Evolutionary conservation across 2,113 vertebrate genomes (phyloP).

Genomic region (Nicator chloris): DNA sequence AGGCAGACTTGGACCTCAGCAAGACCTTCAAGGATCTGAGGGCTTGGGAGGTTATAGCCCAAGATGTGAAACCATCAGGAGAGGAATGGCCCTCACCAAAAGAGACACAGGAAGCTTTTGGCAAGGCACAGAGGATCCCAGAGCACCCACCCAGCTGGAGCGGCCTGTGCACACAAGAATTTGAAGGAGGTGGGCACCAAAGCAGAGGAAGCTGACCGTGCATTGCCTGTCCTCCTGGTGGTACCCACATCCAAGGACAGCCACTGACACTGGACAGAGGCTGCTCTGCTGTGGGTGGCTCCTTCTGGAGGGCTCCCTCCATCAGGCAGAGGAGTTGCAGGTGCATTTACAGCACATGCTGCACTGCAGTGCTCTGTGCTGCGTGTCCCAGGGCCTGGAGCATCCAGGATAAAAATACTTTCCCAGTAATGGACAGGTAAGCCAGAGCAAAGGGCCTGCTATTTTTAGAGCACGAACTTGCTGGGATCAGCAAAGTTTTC

Average conservation of each 20-base stretch:
- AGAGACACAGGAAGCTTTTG: not conserved
- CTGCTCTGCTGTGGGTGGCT: not conserved
- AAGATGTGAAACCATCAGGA: not conserved
- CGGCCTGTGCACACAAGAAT: not conserved
- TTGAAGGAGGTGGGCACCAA: not conserved
- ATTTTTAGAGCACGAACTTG: not conserved
- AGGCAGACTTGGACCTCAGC: not conserved
- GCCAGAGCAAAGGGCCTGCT: not conserved
- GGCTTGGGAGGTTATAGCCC: not conserved
- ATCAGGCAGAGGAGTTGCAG: accelerated
- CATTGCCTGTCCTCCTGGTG: not conserved
- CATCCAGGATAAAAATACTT: not conserved
- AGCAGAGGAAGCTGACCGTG: not conserved
- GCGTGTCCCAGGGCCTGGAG: accelerated
- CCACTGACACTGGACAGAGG: not conserved
- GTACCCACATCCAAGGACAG: not conserved
- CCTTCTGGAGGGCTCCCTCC: not conserved
- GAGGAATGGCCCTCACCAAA: not conserved
- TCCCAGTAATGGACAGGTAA: not conserved
- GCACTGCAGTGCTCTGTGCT: accelerated
- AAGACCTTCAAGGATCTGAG: not conserved
- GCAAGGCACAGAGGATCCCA: not conserved
- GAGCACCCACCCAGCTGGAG: not conserved
- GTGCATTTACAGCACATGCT: not conserved
- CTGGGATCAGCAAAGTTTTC: not conserved